Evolutionary conservation across 2,888 invertebrate species (phyloP).

Genomic region (Drosophila nigritarsus): DNA sequence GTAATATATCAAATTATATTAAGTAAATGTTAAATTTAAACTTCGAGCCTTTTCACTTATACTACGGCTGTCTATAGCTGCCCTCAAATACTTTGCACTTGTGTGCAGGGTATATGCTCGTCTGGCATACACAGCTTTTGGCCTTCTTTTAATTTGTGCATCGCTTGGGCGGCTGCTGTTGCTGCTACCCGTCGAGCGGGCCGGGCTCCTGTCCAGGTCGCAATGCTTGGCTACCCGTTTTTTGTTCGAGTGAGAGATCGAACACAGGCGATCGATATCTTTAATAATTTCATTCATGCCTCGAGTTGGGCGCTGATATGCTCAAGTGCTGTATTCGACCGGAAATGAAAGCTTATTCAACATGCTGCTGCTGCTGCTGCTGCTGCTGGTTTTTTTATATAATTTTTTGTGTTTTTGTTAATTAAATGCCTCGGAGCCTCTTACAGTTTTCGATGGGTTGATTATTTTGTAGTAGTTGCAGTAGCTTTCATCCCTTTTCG

Average conservation of each 20-base stretch:
- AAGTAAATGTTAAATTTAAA: not conserved
- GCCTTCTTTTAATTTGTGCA: conserved; percentile 16
- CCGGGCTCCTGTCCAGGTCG: conserved; percentile 38
- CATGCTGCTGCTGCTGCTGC: conserved; percentile 44
- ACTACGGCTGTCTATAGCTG: too few species aligned
- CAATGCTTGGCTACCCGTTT: conserved; percentile 36
- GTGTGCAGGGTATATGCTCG: conserved; percentile 1
- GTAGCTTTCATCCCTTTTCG: conserved; percentile 52
- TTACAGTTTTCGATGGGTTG: conserved; percentile 43
- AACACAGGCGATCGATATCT: conserved; percentile 69
- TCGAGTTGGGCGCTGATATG: conserved; percentile 37
- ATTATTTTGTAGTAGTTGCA: conserved; percentile 16
- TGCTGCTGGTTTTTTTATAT: conserved; percentile 30
- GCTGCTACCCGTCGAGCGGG: conserved; percentile 36
- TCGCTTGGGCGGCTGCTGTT: conserved; percentile 18
- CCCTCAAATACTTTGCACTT: not conserved
- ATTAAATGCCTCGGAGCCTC: conserved; percentile 66
- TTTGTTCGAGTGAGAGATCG: conserved; percentile 49
- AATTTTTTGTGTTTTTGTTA: conserved; percentile 57
- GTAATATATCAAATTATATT: not conserved
- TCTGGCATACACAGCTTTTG: not conserved
- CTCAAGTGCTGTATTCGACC: conserved; percentile 56
- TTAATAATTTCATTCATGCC: conserved; percentile 80
- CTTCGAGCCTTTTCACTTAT: too few species aligned
- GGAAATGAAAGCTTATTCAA: conserved; percentile 77